Conservation (phyloP, 2,888 invertebrate species). For the Drosophila kambysellisi region DNA sequence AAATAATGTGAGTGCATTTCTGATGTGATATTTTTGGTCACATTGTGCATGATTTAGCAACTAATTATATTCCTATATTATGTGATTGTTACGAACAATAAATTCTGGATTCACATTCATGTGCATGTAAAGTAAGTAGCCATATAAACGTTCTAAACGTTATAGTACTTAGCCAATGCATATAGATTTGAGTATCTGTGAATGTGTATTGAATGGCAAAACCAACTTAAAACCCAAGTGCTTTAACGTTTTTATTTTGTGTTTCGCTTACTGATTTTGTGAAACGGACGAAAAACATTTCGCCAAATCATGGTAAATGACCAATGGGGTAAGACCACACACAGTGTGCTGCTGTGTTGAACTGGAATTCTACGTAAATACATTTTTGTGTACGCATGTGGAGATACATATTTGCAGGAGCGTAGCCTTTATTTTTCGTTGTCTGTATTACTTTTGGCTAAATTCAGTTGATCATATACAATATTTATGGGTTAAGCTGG, state of each 20-base stretch:
- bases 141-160: not conserved
- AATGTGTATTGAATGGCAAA: constrained; percentile 11
- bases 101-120: not conserved
- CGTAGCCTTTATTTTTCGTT: constrained; percentile 13
- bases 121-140: not conserved
- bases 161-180: not conserved
- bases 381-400: constrained; percentile 7
- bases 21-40: not conserved
- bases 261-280: constrained; percentile 41
- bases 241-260: constrained; percentile 36
- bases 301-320: constrained; percentile 43
- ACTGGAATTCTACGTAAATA: constrained; percentile 23
- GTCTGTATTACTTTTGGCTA: constrained; percentile 3
- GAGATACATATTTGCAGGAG: constrained; percentile 32
- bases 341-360: constrained; percentile 13
- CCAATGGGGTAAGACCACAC: constrained; percentile 35
- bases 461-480: not conserved
- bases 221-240: constrained; percentile 27
- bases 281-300: constrained; percentile 44
- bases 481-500: constrained; percentile 8
- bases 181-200: not conserved
- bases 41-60: not conserved
- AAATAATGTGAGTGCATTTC: not conserved
- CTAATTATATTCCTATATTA: not conserved
- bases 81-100: not conserved